phyloP scores from a whole-genome alignment of 2,113 vertebrate species.

The Coracopsis vasa region DNA sequence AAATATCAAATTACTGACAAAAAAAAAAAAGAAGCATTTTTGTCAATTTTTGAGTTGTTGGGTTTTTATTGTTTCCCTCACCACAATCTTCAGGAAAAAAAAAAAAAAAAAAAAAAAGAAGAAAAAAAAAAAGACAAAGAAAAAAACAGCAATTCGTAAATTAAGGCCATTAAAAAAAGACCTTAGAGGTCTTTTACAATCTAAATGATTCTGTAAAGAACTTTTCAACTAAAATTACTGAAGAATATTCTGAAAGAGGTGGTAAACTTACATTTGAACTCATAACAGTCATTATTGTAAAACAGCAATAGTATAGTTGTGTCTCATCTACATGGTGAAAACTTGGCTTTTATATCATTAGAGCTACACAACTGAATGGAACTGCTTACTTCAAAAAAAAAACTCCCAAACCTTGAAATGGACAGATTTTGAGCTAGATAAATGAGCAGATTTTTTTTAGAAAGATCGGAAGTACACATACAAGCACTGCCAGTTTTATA shows the following conservation, averaged over 20 bases:
- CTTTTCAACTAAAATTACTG: neutral
- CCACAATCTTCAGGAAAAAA: neutral
- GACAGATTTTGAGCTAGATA: neutral
- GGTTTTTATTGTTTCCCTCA: neutral
- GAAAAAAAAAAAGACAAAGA: neutral
- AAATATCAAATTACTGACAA: neutral
- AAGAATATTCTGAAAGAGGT: neutral
- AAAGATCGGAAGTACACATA: neutral
- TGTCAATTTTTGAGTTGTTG: neutral
- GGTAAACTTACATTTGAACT: neutral
- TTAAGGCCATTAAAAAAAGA: neutral
- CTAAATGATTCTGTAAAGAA: neutral
- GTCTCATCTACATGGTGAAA: neutral
- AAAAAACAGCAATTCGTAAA: neutral
- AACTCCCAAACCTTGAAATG: neutral
- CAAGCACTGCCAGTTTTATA: neutral
- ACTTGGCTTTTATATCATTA: neutral
- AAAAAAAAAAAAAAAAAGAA: no score
- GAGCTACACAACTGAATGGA: neutral
- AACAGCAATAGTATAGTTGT: neutral
- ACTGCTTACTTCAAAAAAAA: neutral
- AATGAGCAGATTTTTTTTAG: neutral
- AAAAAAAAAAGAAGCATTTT: neutral
- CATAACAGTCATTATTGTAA: neutral
- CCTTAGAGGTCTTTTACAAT: neutral